These are phyloP conservation scores for Luehdorfia chinensis DNA, from an alignment of 1,140 invertebrate genomes.

Conservation along the genomic window DNA sequence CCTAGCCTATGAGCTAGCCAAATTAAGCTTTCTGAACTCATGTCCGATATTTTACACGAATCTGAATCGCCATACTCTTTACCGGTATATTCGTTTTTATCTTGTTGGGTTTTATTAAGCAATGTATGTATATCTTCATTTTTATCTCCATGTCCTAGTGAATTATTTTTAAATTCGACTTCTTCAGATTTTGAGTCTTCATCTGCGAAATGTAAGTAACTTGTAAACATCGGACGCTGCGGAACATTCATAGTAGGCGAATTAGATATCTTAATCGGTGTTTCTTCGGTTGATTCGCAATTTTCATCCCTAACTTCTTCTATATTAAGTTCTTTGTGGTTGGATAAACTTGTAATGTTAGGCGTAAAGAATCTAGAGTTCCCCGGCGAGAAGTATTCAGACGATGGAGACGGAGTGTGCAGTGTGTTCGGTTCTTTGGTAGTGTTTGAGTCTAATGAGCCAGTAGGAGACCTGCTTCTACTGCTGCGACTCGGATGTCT, in stretches of 20 bases:
- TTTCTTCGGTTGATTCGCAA: conserved; percentile 25
- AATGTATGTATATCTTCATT: not conserved
- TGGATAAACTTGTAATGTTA: conserved; percentile 15
- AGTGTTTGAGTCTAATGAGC: conserved; percentile 52
- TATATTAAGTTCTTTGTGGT: conserved; percentile 30
- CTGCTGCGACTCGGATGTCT: conserved; percentile 49
- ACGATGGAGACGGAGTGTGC: conserved; percentile 49
- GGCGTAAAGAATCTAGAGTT: conserved; percentile 44
- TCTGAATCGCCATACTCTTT: not conserved
- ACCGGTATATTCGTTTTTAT: not conserved
- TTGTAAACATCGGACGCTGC: conserved; percentile 64
- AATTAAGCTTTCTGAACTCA: conserved; percentile 93
- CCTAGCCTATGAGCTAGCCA: conserved; percentile 97
- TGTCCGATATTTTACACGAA: conserved; percentile 88
- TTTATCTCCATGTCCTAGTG: conserved; percentile 25
- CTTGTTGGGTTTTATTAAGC: not conserved
- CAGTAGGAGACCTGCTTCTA: conserved; percentile 62
- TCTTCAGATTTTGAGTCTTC: conserved; percentile 66
- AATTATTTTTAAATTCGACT: conserved; percentile 30
- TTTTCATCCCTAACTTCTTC: conserved; percentile 34
- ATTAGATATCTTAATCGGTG: conserved; percentile 30
- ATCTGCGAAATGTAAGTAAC: conserved; percentile 61
- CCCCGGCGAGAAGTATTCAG: conserved; percentile 43
- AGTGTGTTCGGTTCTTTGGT: conserved; percentile 38
- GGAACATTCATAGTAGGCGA: conserved; percentile 67